Percentiles rank a stretch among this genome's conserved stretches.
phyloP scores from a whole-genome alignment of 2,888 invertebrate species.

The Acleris emargana region DNA sequence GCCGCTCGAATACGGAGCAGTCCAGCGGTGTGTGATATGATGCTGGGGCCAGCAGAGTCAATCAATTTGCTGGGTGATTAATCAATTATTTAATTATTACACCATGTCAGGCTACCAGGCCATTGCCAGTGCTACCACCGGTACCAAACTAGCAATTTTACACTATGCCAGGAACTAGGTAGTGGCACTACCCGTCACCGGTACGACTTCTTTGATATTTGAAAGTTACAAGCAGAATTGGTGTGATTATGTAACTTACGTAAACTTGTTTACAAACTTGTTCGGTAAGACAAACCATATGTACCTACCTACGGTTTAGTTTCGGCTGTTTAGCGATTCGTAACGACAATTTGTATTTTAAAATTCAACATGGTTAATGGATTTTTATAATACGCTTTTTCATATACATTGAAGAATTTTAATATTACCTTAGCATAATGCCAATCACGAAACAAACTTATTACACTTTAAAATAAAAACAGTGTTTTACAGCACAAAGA shows the following conservation, averaged over 20 bases:
- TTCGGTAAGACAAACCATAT: slow-evolving; percentile 37
- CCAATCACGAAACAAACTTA: not conserved
- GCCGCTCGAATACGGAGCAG: slow-evolving; percentile 50
- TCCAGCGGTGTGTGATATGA: slow-evolving; percentile 63
- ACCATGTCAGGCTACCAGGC: slow-evolving; percentile 58
- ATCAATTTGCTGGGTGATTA: slow-evolving; percentile 63
- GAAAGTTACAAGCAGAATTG: slow-evolving; percentile 45
- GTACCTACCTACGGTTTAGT: slow-evolving; percentile 20
- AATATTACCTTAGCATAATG: too few relatives aligned
- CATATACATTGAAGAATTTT: too few relatives aligned
- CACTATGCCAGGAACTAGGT: too few relatives aligned
- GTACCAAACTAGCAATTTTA: slow-evolving; percentile 52
- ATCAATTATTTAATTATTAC: slow-evolving; percentile 55
- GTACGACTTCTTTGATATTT: slow-evolving; percentile 32
- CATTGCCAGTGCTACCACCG: slow-evolving; percentile 51
- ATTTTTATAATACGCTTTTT: not conserved
- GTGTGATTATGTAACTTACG: slow-evolving; percentile 47
- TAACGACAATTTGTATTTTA: slow-evolving; percentile 11
- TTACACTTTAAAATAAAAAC: not conserved
- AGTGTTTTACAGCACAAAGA: slow-evolving; percentile 14
- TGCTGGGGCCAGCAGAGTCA: slow-evolving; percentile 60
- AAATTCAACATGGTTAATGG: slow-evolving; percentile 9
- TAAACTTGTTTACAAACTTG: slow-evolving; percentile 49
- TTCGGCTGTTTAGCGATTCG: slow-evolving; percentile 13
- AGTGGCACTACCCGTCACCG: slow-evolving; percentile 8